Evolutionary conservation across 1,140 invertebrate genomes (phyloP).

Genomic region (Eriocheir sinensis): DNA sequence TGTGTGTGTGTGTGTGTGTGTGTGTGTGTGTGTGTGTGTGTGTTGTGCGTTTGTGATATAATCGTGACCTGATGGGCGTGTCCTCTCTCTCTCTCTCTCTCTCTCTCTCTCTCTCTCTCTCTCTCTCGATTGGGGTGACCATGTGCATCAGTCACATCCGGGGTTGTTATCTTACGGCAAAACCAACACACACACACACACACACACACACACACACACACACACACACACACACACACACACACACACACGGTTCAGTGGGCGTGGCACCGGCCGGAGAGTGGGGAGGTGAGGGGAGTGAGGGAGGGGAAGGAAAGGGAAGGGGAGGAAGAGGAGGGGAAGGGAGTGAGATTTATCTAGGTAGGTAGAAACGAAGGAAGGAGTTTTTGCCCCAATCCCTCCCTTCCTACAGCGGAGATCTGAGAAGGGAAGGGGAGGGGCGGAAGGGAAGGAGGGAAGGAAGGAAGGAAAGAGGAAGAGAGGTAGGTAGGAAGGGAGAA

Average conservation of each 20-base stretch:
- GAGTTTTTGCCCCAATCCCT: background rate
- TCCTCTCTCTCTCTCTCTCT: constrained; percentile 10
- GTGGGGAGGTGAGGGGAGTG: background rate
- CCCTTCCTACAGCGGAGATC: too few relatives aligned
- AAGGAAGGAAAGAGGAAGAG: background rate
- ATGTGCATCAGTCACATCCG: background rate
- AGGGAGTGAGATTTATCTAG: too few relatives aligned
- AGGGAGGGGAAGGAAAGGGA: background rate
- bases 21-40: constrained; percentile 22
- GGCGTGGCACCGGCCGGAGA: background rate
- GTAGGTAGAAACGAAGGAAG: background rate
- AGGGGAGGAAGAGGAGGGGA: background rate
- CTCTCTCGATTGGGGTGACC: background rate
- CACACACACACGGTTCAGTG: constrained; percentile 18
- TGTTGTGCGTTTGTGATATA: background rate
- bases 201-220: constrained; percentile 8
- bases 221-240: constrained; percentile 4
- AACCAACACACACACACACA: constrained; percentile 9
- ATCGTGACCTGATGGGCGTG: background rate
- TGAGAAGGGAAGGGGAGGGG: background rate
- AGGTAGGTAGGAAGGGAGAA: too few relatives aligned
- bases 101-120: constrained; percentile 14
- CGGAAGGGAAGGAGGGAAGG: background rate
- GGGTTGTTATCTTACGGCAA: background rate
- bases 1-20: constrained; percentile 22